Evolutionary conservation across 1,140 invertebrate species (phyloP).

Genomic region (Dendrolimus punctatus): DNA sequence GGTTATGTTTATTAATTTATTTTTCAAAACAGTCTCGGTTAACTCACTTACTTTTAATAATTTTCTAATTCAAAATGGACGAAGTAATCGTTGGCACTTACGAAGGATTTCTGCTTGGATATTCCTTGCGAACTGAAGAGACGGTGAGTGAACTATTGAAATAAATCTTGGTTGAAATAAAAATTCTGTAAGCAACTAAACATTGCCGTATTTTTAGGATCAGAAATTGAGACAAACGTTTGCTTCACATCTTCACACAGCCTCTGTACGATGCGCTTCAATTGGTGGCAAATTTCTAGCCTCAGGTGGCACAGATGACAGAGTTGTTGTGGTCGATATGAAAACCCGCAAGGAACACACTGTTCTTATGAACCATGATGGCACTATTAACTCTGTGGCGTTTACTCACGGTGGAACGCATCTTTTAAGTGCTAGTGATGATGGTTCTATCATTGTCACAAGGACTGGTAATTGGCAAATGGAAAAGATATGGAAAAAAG

Average conservation of each 20-base stretch:
- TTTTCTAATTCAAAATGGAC: slow-evolving; percentile 33
- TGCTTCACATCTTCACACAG: slow-evolving; percentile 88
- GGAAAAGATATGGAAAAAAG: slow-evolving; percentile 83
- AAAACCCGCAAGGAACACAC: slow-evolving; percentile 82
- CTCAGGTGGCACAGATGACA: slow-evolving; percentile 92
- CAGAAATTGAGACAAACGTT: slow-evolving; percentile 81
- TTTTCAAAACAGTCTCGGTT: too few species aligned
- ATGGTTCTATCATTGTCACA: slow-evolving; percentile 87
- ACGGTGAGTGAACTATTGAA: slow-evolving; percentile 25
- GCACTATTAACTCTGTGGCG: slow-evolving; percentile 83
- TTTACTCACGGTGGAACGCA: slow-evolving; percentile 85
- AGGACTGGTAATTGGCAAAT: slow-evolving; percentile 88
- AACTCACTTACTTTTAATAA: too few species aligned
- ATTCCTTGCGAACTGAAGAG: slow-evolving; percentile 45
- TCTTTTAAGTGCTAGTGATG: slow-evolving; percentile 86
- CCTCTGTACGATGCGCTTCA: slow-evolving; percentile 83
- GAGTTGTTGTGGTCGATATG: slow-evolving; percentile 90
- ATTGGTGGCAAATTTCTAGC: slow-evolving; percentile 83
- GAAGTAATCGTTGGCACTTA: slow-evolving; percentile 61
- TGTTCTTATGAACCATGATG: slow-evolving; percentile 85
- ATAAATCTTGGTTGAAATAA: slow-evolving; percentile 1
- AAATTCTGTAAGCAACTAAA: slow-evolving; percentile 6
- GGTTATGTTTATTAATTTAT: too few species aligned
- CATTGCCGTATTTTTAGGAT: slow-evolving; percentile 30
- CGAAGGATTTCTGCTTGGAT: slow-evolving; percentile 61